phyloP scores from a whole-genome alignment of 2,888 invertebrate genomes.

The Harpagoxenus sublaevis region DNA sequence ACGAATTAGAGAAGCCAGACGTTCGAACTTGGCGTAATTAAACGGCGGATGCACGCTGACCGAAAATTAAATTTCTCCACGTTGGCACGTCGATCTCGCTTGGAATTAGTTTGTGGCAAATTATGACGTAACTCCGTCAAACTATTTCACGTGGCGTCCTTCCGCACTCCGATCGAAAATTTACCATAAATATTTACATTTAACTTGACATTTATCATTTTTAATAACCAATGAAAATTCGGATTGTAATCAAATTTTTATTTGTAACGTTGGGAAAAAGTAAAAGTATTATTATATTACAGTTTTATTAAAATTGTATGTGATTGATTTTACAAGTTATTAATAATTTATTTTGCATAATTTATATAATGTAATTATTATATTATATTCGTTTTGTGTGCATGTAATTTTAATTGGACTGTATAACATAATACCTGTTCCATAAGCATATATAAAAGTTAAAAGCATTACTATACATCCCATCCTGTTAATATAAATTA shows the following conservation, averaged over 20 bases:
- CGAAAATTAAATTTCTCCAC: constrained; percentile 69
- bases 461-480: not conserved
- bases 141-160: constrained; percentile 19
- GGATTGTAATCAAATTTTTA: not conserved
- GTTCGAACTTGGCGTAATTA: constrained; percentile 66
- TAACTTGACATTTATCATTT: constrained; percentile 6
- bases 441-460: constrained; percentile 11
- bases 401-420: constrained; percentile 16
- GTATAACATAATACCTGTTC: not conserved
- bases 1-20: constrained; percentile 65
- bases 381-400: constrained; percentile 3
- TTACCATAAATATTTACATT: constrained; percentile 21
- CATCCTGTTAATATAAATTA: constrained; percentile 15
- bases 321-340: constrained; percentile 18
- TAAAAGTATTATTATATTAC: not conserved
- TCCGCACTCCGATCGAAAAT: not conserved
- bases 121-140: constrained; percentile 47
- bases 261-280: not conserved
- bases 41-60: constrained; percentile 61
- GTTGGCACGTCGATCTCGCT: constrained; percentile 66
- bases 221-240: not conserved
- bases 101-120: constrained; percentile 55
- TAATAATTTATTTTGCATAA: constrained; percentile 20
- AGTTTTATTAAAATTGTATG: constrained; percentile 12
- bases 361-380: constrained; percentile 31